Percentiles rank a stretch among this genome's conserved stretches.
These are phyloP conservation scores for Ophiodon elongatus DNA, from an alignment of 2,113 vertebrate genomes.

Conservation along the genomic window DNA sequence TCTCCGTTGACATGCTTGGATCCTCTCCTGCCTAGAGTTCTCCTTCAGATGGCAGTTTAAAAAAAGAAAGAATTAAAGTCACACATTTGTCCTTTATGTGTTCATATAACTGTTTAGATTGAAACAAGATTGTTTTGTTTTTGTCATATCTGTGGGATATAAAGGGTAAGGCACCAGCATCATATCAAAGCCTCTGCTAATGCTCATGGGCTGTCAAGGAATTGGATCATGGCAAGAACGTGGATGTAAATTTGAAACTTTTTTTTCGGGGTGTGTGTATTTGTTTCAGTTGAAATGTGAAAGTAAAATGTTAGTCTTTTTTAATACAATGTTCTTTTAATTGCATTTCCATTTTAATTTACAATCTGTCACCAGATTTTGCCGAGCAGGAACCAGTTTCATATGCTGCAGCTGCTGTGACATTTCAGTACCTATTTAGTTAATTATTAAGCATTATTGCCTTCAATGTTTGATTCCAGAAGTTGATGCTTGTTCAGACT, in stretches of 20 bases:
- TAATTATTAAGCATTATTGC: constrained; percentile 69
- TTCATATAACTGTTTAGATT: constrained; percentile 63
- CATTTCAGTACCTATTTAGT: constrained; percentile 52
- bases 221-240: constrained; percentile 71
- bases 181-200: constrained; percentile 67
- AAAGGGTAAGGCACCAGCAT: constrained; percentile 75
- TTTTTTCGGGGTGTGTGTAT: constrained; percentile 41
- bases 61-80: constrained; percentile 28
- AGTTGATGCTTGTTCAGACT: constrained; percentile 77
- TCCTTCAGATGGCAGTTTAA: constrained; percentile 60
- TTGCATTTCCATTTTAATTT: constrained; percentile 68
- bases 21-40: constrained; percentile 57
- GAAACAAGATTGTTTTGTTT: constrained; percentile 43
- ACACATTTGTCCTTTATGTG: constrained; percentile 56
- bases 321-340: constrained; percentile 65
- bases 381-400: constrained; percentile 63
- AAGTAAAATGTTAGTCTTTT: constrained; percentile 61
- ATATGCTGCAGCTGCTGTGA: constrained; percentile 69
- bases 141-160: constrained; percentile 65
- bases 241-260: constrained; percentile 63
- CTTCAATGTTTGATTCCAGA: constrained; percentile 74
- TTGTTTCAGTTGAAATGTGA: constrained; percentile 81
- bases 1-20: constrained; percentile 59
- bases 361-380: constrained; percentile 54
- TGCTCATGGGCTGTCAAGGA: constrained; percentile 59